phyloP scores from a whole-genome alignment of 2,888 invertebrate genomes.

The Epirrhoe tristata region DNA sequence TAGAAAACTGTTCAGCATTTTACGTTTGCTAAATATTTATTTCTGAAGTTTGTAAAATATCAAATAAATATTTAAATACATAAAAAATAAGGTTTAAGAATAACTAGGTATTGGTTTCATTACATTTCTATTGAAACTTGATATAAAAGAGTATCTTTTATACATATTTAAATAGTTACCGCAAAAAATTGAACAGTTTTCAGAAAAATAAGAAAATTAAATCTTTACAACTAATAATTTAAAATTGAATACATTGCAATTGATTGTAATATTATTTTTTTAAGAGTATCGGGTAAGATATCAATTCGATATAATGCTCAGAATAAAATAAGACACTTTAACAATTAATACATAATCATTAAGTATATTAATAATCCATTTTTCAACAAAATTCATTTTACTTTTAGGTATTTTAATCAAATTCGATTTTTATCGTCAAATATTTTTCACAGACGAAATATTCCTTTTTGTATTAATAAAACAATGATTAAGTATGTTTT shows the following conservation, averaged over 20 bases:
- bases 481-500: background rate
- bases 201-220: constrained; percentile 40
- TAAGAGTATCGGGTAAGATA: background rate
- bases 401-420: no score
- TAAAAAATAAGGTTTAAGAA: no score
- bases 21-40: background rate
- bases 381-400: background rate
- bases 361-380: constrained; percentile 4
- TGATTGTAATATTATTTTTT: constrained; percentile 36
- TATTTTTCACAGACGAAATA: background rate
- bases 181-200: constrained; percentile 32
- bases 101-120: no score
- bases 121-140: no score
- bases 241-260: constrained; percentile 43
- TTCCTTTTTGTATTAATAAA: background rate
- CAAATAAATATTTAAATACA: no score
- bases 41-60: background rate
- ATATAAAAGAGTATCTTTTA: background rate
- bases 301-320: constrained; percentile 19
- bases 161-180: background rate
- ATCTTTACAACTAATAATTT: constrained; percentile 46
- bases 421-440: background rate
- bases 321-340: constrained; percentile 30
- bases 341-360: constrained; percentile 22
- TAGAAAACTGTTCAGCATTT: constrained; percentile 34